Base-by-base conservation (phyloP, 2,888 invertebrate genomes). In the Cantharis rustica region DNA sequence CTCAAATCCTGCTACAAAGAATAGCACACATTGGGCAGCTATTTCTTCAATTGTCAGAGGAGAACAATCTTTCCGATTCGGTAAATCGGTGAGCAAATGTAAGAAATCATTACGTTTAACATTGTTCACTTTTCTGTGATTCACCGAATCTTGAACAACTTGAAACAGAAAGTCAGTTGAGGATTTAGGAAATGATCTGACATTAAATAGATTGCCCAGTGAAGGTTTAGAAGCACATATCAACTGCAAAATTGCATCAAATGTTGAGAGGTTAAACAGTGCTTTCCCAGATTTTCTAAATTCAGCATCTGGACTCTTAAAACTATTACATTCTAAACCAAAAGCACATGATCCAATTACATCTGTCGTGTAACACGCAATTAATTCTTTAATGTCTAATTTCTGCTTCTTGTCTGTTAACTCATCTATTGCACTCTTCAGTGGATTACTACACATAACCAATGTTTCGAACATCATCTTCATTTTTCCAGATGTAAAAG, bases 1-100 rank as follows among this genome's bases (percentile, higher is more conserved):
- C 83, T 92, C 92, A 79, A 92, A 91, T 0, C 93, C 93, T 13
- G 92, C 92, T 15, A 91, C 86, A 87, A 91, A 90, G 83, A 92
- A 92, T 16, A 91, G 82, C 85, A 91, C 89, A 0, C 90, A 89
- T 75, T 92, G 91, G 0, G 91, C 90, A 0, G 89, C 89, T 20
- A 91, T 87, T 72, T 90, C 89, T 10, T 87, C 87, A 84, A 90
- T 88, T 1, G 89, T 87, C 72, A n/a, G n/a, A n/a, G n/a, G n/a
- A n/a, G n/a, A n/a, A n/a, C n/a, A n/a, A n/a, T n/a, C n/a, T n/a
- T n/a, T n/a, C n/a, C n/a, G n/a, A n/a, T n/a, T n/a, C n/a, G n/a
- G n/a, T n/a, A n/a, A n/a, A n/a, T n/a, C n/a, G n/a, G n/a, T n/a
- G n/a, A 47, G 47, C n/a, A n/a, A 13, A 7, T 47, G 47, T 1